Evolutionary conservation across 2,797 vertebrate genomes (phyloP), one percentile per base, ranked within the genome.

Genomic region (Ciconia nigra): DNA sequence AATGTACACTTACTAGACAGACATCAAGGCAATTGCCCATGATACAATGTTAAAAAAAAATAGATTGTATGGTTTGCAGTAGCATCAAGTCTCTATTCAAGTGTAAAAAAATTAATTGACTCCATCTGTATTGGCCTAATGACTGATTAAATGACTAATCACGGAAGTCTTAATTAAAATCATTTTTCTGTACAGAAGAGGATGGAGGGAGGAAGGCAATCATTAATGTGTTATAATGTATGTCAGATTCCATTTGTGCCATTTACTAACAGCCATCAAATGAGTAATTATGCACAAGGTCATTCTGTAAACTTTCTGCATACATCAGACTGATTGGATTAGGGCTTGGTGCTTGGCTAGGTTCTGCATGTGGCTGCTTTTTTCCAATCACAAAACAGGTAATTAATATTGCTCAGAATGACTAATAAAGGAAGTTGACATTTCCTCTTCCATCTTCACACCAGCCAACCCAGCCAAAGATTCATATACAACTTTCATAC

Each of bases 121-220:
- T 97, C 97, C 98, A 98, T 98, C 97, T 98, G 97, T 96, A 98
- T 97, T 96, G 97, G 97, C 97, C 98, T 98, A 98, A 98, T 98
- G 98, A 98, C 97, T 97, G 97, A 98, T 98, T 98, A 98, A 98
- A 97, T 97, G 97, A 98, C 98, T 98, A 97, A 98, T 98, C 97
- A 96, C 93, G 90, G 97, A 98, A 98, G 97, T 97, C 98, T 98
- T 98, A 98, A 98, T 98, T 98, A 98, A 97, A 97, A 97, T 96
- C 95, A 96, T 97, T 98, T 98, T 97, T 91, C 98, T 94, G 84
- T 25, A 89, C 41, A 87, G 96, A 96, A 42, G 85, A 92, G 93
- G 90, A 96, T 88, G 82, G 84, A 96, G 94, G 95, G 95, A 95
- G 97, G 96, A 96, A 97, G 95, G 95, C 92, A 91, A 96, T 93